Evolutionary conservation across 2,113 vertebrate genomes (phyloP), one percentile per base, ranked within the genome.

Genomic region (Kryptolebias marmoratus): DNA sequence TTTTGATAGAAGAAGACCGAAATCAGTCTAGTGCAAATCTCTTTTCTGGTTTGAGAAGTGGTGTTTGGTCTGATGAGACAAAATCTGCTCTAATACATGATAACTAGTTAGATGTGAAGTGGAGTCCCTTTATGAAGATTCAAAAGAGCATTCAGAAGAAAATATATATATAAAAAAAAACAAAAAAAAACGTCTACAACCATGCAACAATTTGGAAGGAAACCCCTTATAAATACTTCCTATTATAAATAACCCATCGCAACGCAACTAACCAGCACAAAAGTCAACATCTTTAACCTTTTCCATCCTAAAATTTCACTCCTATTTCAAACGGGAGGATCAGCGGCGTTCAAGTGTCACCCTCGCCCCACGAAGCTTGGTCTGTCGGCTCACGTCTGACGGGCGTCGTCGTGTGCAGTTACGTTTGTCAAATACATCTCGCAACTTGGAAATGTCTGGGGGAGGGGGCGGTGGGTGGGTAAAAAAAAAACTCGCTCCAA

Each of bases 1-100:
- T 94, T 92, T 93, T 89, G 83, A 87, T 90, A 83, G 87, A 92
- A 90, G 87, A 90, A 90, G 93, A 93, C 88, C 86, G 87, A 90
- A 91, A 89, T 87, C 80, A 87, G 89, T 93, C 92, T 94, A 94
- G 93, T 94, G 94, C 94, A 94, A 94, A 93, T 93, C 77, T 94
- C 88, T 93, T 94, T 90, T 93, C 91, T 87, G 84, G 84, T 88
- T 93, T 91, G 90, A 92, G 66, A 93, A 92, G 89, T 92, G 92
- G 89, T 85, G 88, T 77, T 87, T 82, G 88, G 87, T 83, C 87
- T 71, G 42, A 87, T 84, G 90, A 88, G 73, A 85, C 62, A 64
- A 70, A 69, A 60, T 87, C 84, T 84, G 79, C 77, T 84, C 80
- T 71, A 77, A 77, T 71, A 61, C 68, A 73, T 44, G 73, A 81